Conservation (phyloP, 2,797 vertebrate species). For the Okamejei kenojei region DNA sequence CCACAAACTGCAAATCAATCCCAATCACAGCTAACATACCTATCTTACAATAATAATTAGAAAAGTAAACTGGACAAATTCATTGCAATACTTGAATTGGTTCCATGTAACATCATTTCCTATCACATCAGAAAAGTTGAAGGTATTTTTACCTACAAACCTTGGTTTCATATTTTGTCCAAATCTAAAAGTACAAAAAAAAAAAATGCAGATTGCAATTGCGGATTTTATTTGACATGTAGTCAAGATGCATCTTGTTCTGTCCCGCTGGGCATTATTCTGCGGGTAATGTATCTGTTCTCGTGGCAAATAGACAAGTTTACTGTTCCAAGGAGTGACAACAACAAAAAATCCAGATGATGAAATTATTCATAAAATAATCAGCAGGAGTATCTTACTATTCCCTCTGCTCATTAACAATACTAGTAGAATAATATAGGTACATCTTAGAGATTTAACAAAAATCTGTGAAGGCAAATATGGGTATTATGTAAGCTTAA, state of each 20-base stretch:
- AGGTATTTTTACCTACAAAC: background rate
- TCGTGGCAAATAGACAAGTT: background rate
- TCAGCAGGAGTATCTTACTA: background rate
- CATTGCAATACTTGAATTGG: background rate
- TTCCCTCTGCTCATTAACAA: conserved; percentile 11
- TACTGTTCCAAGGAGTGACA: background rate
- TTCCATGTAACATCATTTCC: background rate
- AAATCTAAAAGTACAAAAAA: conserved; percentile 4
- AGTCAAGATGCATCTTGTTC: background rate
- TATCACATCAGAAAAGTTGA: background rate
- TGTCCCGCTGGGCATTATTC: background rate
- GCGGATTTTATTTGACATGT: background rate
- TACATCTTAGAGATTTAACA: conserved; percentile 29
- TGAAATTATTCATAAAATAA: conserved; percentile 10
- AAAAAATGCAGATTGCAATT: conserved; percentile 27
- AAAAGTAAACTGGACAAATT: background rate
- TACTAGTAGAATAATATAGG: conserved; percentile 9
- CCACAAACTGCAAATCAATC: background rate
- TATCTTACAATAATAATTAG: background rate
- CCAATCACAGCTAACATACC: background rate
- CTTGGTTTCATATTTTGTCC: background rate
- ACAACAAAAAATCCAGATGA: background rate
- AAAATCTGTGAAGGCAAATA: conserved; percentile 34
- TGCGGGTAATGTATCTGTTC: background rate
- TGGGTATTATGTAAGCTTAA: conserved; percentile 9